These are phyloP conservation scores for Grammomys dolichurus DNA, from an alignment of 2,113 vertebrate genomes.

Conservation along the genomic window DNA sequence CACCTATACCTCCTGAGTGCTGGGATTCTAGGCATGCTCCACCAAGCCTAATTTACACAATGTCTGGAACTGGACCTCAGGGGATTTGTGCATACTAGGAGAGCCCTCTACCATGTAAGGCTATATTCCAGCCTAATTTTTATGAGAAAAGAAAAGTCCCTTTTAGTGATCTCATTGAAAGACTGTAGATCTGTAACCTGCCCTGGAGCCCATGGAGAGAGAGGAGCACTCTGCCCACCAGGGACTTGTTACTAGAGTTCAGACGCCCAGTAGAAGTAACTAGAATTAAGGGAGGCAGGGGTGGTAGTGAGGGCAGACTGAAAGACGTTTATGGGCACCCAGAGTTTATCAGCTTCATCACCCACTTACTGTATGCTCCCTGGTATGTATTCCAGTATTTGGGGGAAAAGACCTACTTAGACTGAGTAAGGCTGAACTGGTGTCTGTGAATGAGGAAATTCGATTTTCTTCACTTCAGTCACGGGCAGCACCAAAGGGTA, in stretches of 20 bases:
- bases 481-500: not conserved
- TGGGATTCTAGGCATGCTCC: not conserved
- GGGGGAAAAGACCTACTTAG: not conserved
- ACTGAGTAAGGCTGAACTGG: conserved; percentile 31
- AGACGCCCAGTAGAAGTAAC: not conserved
- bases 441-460: conserved; percentile 16
- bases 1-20: not conserved
- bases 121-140: not conserved
- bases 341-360: conserved; percentile 3
- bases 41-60: not conserved
- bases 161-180: not conserved
- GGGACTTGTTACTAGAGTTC: not conserved
- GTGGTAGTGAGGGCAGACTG: not conserved
- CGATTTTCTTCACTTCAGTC: conserved; percentile 61
- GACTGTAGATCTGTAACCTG: not conserved
- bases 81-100: not conserved
- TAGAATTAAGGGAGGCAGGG: not conserved
- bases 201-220: not conserved
- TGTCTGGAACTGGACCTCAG: not conserved
- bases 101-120: not conserved
- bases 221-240: not conserved
- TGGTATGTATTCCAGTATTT: conserved; percentile 23
- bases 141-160: not conserved
- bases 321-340: not conserved
- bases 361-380: not conserved